Base-by-base conservation (phyloP, 2,888 invertebrate species). In the Pantelozetes paolii region DNA sequence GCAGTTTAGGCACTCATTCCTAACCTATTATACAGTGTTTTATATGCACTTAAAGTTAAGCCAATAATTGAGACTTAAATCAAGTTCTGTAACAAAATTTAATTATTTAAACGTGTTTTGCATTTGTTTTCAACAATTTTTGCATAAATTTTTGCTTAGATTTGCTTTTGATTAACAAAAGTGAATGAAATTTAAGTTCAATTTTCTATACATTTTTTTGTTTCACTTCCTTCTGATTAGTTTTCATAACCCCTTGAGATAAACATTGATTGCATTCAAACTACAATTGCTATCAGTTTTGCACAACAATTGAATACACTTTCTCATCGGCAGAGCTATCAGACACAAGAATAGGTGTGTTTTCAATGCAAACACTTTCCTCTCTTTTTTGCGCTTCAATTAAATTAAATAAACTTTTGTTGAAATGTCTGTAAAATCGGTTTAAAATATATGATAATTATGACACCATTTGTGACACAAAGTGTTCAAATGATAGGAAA, bases 61-160 rank as follows among this genome's bases (percentile, higher is more conserved):
- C 20, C 50, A 15, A 20, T 50, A 50, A 50, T 50, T 50, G 50
- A 1, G 20, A 6, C 8, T 15, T 50, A 50, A 50, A 50, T 50
- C 50, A 50, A 50, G 23, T 45, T 50, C 15, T 23, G 1, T 3
- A 50, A 50, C n/a, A 9, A 45, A 45, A 45, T 45, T 45, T 45
- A 45, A 50, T 50, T 50, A 50, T 50, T 50, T 50, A 50, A 50
- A 20, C 50, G 50, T 50, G 50, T 50, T 50, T 50, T 50, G 50
- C n/a, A 50, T 50, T 15, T 36, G 6, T 36, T 36, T 36, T 8
- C 36, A 36, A 36, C 36, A 8, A 5, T 36, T 36, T 36, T 9
- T 8, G 9, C 36, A 8, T 9, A 36, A 8, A 8, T 9, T 36
- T 36, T 36, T 5, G 36, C 36, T 36, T 36, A 36, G 36, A 8